Percentiles rank a stretch among this genome's conserved stretches.
phyloP scores from a whole-genome alignment of 2,113 vertebrate species.

The Pelodiscus sinensis region DNA sequence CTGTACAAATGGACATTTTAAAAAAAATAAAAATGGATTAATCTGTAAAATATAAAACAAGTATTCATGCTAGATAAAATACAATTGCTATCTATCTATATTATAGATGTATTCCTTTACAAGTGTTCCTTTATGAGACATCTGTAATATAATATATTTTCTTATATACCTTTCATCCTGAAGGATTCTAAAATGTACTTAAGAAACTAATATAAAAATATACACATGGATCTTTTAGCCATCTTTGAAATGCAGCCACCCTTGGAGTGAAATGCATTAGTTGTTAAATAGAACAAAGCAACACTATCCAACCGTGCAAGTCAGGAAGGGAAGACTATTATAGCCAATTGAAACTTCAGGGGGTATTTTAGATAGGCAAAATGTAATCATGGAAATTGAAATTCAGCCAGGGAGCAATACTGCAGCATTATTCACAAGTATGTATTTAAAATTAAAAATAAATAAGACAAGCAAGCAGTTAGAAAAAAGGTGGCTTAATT shows the following conservation, averaged over 20 bases:
- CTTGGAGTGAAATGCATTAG: neutral
- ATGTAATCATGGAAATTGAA: neutral
- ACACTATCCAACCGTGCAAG: neutral
- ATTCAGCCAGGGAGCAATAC: neutral
- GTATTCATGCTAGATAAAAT: neutral
- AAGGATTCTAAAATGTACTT: neutral
- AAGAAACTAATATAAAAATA: neutral
- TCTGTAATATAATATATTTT: neutral
- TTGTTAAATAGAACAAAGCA: neutral
- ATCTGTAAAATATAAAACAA: neutral
- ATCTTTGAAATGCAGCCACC: neutral
- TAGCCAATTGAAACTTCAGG: neutral
- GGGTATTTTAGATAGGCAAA: neutral
- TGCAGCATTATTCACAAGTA: neutral
- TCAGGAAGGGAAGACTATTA: neutral
- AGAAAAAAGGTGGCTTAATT: constrained; percentile 1
- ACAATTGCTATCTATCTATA: neutral
- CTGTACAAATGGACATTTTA: neutral
- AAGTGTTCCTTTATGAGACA: neutral
- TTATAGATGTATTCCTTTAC: neutral
- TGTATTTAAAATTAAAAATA: constrained; percentile 24
- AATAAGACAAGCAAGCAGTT: constrained; percentile 3
- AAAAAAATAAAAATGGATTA: neutral
- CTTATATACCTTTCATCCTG: rapidly evolving
- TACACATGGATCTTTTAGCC: neutral